phyloP scores from a whole-genome alignment of 2,797 vertebrate species.

The Monodelphis domestica region DNA sequence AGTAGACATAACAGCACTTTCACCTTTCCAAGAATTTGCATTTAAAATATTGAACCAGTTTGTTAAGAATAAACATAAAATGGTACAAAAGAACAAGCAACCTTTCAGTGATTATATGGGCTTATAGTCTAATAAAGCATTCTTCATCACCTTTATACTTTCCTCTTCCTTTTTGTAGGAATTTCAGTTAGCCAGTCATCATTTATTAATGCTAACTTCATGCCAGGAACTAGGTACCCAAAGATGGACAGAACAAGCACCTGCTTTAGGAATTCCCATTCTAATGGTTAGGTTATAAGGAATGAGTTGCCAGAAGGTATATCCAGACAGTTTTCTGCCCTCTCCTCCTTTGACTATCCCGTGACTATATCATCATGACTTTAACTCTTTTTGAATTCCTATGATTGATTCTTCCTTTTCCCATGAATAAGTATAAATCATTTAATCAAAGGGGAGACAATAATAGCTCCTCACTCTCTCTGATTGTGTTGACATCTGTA shows the following conservation, averaged over 20 bases:
- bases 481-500: not conserved
- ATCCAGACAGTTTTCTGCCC: not conserved
- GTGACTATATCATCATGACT: too few relatives aligned
- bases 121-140: not conserved
- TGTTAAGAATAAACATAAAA: not conserved
- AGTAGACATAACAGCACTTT: not conserved
- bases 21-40: not conserved
- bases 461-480: not conserved
- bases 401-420: not conserved
- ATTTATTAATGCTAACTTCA: not conserved
- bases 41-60: not conserved
- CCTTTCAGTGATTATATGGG: not conserved
- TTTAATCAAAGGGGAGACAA: too few relatives aligned
- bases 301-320: not conserved
- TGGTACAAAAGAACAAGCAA: too few relatives aligned
- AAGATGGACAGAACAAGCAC: not conserved
- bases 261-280: not conserved
- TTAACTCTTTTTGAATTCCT: not conserved
- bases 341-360: not conserved
- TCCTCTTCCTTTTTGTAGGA: not conserved
- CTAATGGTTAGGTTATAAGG: not conserved
- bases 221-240: not conserved
- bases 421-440: too few relatives aligned
- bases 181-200: not conserved
- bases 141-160: not conserved